phyloP scores from a whole-genome alignment of 1,140 invertebrate genomes.

The Brachionus plicatilis region DNA sequence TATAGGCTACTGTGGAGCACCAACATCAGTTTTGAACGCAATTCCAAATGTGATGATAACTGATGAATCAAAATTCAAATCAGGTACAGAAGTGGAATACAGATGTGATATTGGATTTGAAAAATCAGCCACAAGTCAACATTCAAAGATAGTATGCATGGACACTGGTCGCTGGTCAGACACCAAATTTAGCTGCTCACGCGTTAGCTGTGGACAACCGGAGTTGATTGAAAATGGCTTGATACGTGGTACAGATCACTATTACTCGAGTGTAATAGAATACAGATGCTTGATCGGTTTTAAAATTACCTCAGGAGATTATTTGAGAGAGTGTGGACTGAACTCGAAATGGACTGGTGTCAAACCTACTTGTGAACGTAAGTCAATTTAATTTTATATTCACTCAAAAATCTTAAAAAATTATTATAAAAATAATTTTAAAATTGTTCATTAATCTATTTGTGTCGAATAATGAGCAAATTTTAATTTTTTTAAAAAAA shows the following conservation, averaged over 20 bases:
- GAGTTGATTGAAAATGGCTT: slow-evolving; percentile 13
- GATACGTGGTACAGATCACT: not conserved
- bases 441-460: no score
- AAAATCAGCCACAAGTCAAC: not conserved
- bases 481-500: no score
- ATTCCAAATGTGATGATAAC: slow-evolving; percentile 19
- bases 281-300: slow-evolving; percentile 7
- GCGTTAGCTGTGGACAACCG: slow-evolving; percentile 14
- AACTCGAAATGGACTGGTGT: not conserved
- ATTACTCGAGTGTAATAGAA: slow-evolving; percentile 35
- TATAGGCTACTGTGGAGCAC: not conserved
- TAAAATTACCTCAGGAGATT: not conserved
- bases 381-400: not conserved
- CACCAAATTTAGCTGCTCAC: slow-evolving; percentile 8
- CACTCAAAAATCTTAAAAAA: not conserved
- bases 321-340: slow-evolving; percentile 16
- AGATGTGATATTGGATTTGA: slow-evolving; percentile 31
- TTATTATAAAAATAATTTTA: not conserved
- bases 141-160: not conserved
- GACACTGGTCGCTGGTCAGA: slow-evolving; percentile 21
- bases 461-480: no score
- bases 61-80: slow-evolving; percentile 24
- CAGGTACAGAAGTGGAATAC: slow-evolving; percentile 24
- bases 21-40: not conserved
- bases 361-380: slow-evolving; percentile 20